Base-by-base conservation (phyloP, 2,113 vertebrate species). In the Ictidomys tridecemlineatus region DNA sequence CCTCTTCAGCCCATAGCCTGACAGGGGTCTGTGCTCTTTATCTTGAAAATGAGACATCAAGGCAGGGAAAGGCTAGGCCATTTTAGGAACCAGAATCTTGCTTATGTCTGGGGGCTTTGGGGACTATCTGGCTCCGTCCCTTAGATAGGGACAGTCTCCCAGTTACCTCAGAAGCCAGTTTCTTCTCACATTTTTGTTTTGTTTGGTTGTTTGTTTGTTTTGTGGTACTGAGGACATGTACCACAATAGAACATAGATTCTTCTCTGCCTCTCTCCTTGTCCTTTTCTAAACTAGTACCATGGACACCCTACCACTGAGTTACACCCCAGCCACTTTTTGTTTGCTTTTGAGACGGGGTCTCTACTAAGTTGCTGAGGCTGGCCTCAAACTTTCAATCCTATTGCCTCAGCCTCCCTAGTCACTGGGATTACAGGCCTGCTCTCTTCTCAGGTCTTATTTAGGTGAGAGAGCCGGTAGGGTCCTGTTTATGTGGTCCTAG, bases 1-100 rank as follows among this genome's bases (percentile, higher is more conserved):
- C 58, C 65, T 3, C 37, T 22, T 69, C 17, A 0, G 3, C 67
- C 11, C 7, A 2, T 53, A 42, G n/a, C 0, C 0, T 65, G 39
- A 93, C 87, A 18, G 48, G 24, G 5, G 34, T 42, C 85, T 53
- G 42, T 4, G 14, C 26, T 83, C 91, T 94, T 82, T 74, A 70
- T 39, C 74, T 85, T 77, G 2, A 34, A 76, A 39, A 8, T 13
- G 48, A 88, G 65, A 37, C 8, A 0, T 0, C 0, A 2, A 45
- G 85, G 24, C 13, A 0, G 65, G 77, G 65, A 8, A 24, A 32
- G 65, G 34, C 12, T 22, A 3, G 3, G 26, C 26, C 0, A 12
- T 17, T 11, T 0, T 10, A 3, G 42, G 30, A 63, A 22, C 32
- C 61, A 18, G 82, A 85, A 39, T 67, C 63, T 32, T 34, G 32